phyloP scores from a whole-genome alignment of 1,140 invertebrate genomes.

The Pachyrhynchus sulphureomaculatus region DNA sequence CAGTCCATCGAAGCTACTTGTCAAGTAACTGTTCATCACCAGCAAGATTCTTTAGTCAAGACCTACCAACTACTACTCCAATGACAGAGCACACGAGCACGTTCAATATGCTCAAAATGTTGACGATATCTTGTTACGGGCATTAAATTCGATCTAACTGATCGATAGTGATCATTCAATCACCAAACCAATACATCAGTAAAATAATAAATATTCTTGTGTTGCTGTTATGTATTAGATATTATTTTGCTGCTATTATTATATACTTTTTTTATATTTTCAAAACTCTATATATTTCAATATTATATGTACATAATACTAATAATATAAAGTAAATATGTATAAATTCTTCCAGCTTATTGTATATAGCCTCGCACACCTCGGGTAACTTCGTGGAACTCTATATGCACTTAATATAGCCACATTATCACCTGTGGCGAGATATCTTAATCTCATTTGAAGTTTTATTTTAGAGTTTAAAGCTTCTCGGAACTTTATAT shows the following conservation, averaged over 20 bases:
- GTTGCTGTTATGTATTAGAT: too few species aligned
- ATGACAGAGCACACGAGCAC: not conserved
- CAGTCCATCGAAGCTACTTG: not conserved
- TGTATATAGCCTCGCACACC: constrained; percentile 7
- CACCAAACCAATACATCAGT: too few species aligned
- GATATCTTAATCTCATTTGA: constrained; percentile 12
- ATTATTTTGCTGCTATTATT: too few species aligned
- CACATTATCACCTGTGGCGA: too few species aligned
- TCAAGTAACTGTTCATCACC: constrained; percentile 11
- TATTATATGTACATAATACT: too few species aligned
- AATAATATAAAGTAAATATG: too few species aligned
- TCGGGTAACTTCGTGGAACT: not conserved
- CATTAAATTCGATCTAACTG: not conserved
- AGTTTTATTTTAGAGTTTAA: constrained; percentile 18
- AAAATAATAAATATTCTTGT: too few species aligned
- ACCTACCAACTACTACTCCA: constrained; percentile 9
- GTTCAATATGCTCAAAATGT: not conserved
- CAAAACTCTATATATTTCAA: too few species aligned
- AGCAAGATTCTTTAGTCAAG: not conserved
- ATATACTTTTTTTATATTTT: too few species aligned
- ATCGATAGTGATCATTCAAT: too few species aligned
- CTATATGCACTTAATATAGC: not conserved
- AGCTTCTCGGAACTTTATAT: constrained; percentile 13
- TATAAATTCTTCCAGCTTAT: too few species aligned
- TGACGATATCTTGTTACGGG: constrained; percentile 3